These are phyloP conservation scores for Hemitrygon akajei DNA, from an alignment of 2,797 vertebrate species.

Conservation along the genomic window DNA sequence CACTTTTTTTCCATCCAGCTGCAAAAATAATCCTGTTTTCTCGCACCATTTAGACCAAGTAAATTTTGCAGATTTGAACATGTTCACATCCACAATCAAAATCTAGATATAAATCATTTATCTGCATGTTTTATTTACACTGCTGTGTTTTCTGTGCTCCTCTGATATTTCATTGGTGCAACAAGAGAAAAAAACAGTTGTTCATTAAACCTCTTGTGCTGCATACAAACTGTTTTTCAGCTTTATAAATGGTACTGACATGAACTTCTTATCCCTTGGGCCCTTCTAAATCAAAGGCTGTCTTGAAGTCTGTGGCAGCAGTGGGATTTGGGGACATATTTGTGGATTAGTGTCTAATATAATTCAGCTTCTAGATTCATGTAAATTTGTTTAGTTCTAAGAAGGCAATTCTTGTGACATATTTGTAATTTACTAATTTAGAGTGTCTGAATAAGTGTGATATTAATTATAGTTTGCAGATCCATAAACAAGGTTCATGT, in stretches of 20 bases:
- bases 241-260: constrained; percentile 51
- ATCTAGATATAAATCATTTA: neutral
- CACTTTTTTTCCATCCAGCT: neutral
- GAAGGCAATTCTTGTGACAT: constrained; percentile 22
- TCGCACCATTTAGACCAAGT: neutral
- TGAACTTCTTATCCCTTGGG: constrained; percentile 49
- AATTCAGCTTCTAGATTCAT: neutral
- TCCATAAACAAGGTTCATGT: neutral
- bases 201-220: constrained; percentile 42
- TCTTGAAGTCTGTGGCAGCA: constrained; percentile 46
- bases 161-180: constrained; percentile 43
- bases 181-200: constrained; percentile 36
- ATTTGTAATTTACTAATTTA: constrained; percentile 1
- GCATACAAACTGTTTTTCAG: constrained; percentile 49
- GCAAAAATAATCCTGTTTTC: neutral
- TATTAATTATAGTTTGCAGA: neutral
- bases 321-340: neutral
- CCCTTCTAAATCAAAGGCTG: constrained; percentile 49
- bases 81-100: neutral
- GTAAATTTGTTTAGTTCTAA: neutral
- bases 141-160: neutral
- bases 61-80: neutral
- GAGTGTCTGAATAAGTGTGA: neutral
- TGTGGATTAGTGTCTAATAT: constrained; percentile 11
- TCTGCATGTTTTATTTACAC: neutral